Conservation (phyloP, 1,140 invertebrate genomes). For the Fopius arisanus region DNA sequence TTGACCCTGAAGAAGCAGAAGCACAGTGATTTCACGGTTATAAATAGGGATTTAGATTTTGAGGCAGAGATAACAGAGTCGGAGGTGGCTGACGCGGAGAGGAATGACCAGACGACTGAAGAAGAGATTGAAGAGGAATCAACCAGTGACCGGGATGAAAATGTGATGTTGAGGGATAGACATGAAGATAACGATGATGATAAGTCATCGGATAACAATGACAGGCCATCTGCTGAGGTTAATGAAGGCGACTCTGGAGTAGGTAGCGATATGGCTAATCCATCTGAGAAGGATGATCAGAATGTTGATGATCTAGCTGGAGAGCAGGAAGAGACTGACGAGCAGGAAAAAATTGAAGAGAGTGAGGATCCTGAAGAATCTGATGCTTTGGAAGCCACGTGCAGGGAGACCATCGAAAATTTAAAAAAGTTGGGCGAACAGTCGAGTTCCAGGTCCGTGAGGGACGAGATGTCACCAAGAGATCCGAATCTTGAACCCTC, state of each 20-base stretch:
- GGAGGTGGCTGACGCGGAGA: slow-evolving; percentile 45
- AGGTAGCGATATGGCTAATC: slow-evolving; percentile 62
- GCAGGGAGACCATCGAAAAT: slow-evolving; percentile 63
- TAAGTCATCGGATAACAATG: slow-evolving; percentile 55
- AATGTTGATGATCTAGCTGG: slow-evolving; percentile 56
- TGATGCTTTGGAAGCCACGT: slow-evolving; percentile 59
- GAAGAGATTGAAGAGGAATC: slow-evolving; percentile 48
- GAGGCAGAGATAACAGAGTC: slow-evolving; percentile 42
- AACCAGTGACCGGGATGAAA: slow-evolving; percentile 19
- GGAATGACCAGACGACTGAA: slow-evolving; percentile 55
- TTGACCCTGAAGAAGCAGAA: slow-evolving; percentile 57
- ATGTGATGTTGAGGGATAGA: slow-evolving; percentile 37
- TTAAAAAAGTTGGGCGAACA: slow-evolving; percentile 60
- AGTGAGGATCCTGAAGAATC: slow-evolving; percentile 57
- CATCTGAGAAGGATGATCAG: slow-evolving; percentile 59
- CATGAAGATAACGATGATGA: slow-evolving; percentile 50
- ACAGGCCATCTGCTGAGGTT: slow-evolving; percentile 54
- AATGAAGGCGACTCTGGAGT: slow-evolving; percentile 63
- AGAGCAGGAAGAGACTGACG: slow-evolving; percentile 52
- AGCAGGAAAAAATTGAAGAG: slow-evolving; percentile 47
- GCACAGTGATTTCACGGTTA: slow-evolving; percentile 57
- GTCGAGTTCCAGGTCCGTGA: slow-evolving; percentile 52
- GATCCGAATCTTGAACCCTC: slow-evolving; percentile 30
- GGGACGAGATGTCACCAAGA: slow-evolving; percentile 34
- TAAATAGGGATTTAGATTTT: slow-evolving; percentile 48